Conservation (phyloP, 2,888 invertebrate species). For the Sclerodermus sp. region DNA sequence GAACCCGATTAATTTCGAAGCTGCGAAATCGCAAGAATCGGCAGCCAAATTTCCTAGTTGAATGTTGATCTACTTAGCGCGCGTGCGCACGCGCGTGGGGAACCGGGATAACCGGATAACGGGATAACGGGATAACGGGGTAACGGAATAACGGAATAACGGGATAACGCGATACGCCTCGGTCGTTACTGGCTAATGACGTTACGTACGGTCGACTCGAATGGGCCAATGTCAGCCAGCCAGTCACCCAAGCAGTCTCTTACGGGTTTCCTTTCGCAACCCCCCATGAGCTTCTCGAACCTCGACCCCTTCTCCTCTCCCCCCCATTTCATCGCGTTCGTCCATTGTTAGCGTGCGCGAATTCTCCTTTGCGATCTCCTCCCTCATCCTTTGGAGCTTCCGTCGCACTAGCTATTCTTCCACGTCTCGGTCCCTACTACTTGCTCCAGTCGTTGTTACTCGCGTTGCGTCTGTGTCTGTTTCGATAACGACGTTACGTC, state of each 20-base stretch:
- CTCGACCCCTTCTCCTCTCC: conserved; percentile 13
- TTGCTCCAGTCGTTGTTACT: conserved; percentile 4
- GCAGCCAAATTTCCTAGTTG: neutral
- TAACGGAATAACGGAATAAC: no score
- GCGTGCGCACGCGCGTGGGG: no score
- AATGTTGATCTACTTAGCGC: neutral
- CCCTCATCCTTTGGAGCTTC: conserved; percentile 13
- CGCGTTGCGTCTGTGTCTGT: conserved; percentile 14
- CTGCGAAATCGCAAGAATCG: no score
- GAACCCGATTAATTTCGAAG: no score
- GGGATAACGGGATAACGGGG: no score
- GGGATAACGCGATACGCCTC: no score
- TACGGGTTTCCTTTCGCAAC: neutral
- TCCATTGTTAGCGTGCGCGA: no score
- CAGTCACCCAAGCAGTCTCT: no score
- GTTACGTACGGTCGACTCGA: conserved; percentile 7
- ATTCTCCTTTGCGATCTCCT: conserved; percentile 4
- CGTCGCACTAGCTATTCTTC: conserved; percentile 4
- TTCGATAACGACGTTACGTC: conserved; percentile 25
- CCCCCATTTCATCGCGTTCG: neutral
- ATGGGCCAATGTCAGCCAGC: no score
- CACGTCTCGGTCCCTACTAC: neutral
- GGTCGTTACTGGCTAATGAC: conserved; percentile 6
- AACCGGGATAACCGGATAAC: no score
- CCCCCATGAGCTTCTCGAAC: no score